Evolutionary conservation across 2,113 vertebrate species (phyloP).

Genomic region (Paramormyrops kingsleyae): DNA sequence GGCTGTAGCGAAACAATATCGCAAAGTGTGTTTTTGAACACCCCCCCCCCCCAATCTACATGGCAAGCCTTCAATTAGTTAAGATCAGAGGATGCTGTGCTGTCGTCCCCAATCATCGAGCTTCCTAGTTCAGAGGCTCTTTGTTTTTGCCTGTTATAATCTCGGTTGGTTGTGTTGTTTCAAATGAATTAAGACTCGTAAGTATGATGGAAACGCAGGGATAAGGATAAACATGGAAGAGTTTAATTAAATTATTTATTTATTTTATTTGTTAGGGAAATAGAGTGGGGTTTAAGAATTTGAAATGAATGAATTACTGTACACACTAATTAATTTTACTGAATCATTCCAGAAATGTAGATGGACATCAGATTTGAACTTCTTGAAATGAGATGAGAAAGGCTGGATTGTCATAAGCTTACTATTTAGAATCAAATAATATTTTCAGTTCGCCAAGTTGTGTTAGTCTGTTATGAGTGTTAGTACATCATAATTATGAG

Average conservation of each 20-base stretch:
- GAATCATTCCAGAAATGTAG: neutral
- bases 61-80: constrained; percentile 79
- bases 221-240: constrained; percentile 47
- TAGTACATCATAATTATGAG: neutral
- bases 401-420: neutral
- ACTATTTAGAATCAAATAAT: neutral
- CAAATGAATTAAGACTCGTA: constrained; percentile 44
- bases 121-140: constrained; percentile 33
- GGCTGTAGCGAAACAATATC: constrained; percentile 69
- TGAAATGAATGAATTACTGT: neutral
- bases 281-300: neutral
- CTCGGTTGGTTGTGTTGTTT: constrained; percentile 47
- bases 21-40: constrained; percentile 78
- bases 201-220: constrained; percentile 35
- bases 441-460: neutral
- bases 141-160: constrained; percentile 46
- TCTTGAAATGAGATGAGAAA: neutral
- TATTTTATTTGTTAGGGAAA: neutral
- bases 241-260: too few species aligned
- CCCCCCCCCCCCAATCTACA: constrained; percentile 61
- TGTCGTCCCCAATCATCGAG: constrained; percentile 31
- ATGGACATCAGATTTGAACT: neutral
- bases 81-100: constrained; percentile 63
- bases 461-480: neutral
- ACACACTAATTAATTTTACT: neutral